phyloP scores from a whole-genome alignment of 2,888 invertebrate species.

The Chalcis sispes region DNA sequence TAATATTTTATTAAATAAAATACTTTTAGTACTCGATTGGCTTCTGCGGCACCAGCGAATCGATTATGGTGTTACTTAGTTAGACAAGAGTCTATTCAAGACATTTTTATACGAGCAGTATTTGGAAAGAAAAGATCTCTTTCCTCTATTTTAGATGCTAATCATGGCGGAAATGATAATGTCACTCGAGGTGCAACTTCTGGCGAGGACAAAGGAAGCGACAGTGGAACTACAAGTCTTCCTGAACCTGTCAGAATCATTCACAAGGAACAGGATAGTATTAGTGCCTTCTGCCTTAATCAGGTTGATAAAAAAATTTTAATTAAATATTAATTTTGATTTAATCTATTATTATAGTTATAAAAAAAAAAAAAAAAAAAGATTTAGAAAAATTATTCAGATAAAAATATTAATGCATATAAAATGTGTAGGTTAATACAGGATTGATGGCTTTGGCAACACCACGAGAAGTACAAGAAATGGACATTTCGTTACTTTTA shows the following conservation, averaged over 20 bases:
- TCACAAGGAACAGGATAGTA: slow-evolving; percentile 99
- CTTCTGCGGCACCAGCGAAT: slow-evolving; percentile 85
- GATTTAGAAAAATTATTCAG: too few relatives aligned
- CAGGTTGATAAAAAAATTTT: slow-evolving; percentile 80
- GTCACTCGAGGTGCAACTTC: slow-evolving; percentile 67
- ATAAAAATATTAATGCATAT: not conserved
- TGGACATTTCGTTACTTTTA: slow-evolving; percentile 95
- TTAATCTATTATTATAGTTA: slow-evolving; percentile 31
- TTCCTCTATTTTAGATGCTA: slow-evolving; percentile 77
- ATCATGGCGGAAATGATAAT: slow-evolving; percentile 69
- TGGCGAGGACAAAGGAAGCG: slow-evolving; percentile 72
- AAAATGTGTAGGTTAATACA: slow-evolving; percentile 81
- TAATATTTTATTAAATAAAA: slow-evolving; percentile 5
- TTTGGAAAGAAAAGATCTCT: slow-evolving; percentile 87
- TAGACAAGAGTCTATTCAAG: slow-evolving; percentile 93
- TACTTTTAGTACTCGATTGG: slow-evolving; percentile 79
- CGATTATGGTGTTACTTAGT: slow-evolving; percentile 96
- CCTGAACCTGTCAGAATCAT: slow-evolving; percentile 95
- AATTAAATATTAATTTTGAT: slow-evolving; percentile 3
- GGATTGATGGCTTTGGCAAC: slow-evolving; percentile 95
- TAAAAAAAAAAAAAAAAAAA: not conserved
- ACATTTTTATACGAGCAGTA: slow-evolving; percentile 95
- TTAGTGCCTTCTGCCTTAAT: slow-evolving; percentile 97
- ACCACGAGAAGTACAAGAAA: slow-evolving; percentile 97
- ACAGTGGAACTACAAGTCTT: slow-evolving; percentile 75